Base-by-base conservation (phyloP, 1,140 invertebrate genomes). In the Temnothorax nylanderi region DNA sequence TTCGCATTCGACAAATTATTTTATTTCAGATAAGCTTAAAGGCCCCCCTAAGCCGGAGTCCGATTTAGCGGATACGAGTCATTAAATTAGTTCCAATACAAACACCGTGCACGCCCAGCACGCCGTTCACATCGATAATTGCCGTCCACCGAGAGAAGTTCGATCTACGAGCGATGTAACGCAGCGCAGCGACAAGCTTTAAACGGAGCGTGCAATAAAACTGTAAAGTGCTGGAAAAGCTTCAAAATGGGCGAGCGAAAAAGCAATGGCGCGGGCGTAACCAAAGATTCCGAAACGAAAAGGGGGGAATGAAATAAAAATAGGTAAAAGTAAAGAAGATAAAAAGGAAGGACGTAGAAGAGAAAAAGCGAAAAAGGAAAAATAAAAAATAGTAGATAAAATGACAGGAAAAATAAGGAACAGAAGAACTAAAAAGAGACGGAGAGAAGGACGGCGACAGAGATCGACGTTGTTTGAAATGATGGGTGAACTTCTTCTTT, bases 31-130 rank as follows among this genome's bases (percentile, higher is more conserved):
- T 56, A 47, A 13, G 11, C 41, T 47, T 47, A 74, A 65, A 54
- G 49, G 2, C 69, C 11, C 16, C 49, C 6, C 49, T 26, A 18
- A 10, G 32, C 32, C 26, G 18, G 1, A 26, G 3, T 16, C 41
- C 69, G 47, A 72, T 71, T 84, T 84, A 75, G 51, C 26, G 54
- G 26, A 75, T 71, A 84, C 80, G 80, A 60, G 67, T 84, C 80
- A 75, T 84, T 82, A 82, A 74, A 82, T 82, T 84, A 84, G 41
- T 41, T 13, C 54, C 54, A 56, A 62, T 32, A 49, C 69, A 37
- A 7, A 32, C 80, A 34, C 44, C 44, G 13, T 60, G 26, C 80
- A 58, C 41, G 77, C 62, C 60, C 16, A n/a, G 26, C 80, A 58
- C 41, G 77, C 62, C 60, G 21, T 32, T 37, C 49, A 37, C 67